Percentiles rank a stretch among this genome's conserved stretches.
These are phyloP conservation scores for Platycnemis pennipes DNA, from an alignment of 2,888 invertebrate species.

Conservation along the genomic window DNA sequence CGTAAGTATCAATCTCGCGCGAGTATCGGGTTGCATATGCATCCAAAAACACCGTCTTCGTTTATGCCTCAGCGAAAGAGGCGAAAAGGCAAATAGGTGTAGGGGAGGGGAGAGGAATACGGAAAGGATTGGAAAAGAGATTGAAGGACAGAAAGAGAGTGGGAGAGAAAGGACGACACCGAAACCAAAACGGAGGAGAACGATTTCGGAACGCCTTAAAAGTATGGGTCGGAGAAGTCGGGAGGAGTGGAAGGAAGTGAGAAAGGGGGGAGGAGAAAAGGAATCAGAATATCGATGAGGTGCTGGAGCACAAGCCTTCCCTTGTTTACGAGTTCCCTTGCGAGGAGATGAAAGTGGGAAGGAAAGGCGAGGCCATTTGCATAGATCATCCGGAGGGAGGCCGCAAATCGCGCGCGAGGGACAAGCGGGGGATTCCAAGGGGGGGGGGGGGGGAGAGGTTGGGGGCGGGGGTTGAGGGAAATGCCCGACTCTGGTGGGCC, in stretches of 20 bases:
- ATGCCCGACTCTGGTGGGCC: neutral
- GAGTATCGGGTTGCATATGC: conserved; percentile 14
- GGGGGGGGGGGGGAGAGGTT: neutral
- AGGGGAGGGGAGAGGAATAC: neutral
- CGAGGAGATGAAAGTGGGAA: conserved; percentile 27
- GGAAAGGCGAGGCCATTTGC: conserved; percentile 62
- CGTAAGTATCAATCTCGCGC: neutral
- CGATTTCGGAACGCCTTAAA: conserved; percentile 10
- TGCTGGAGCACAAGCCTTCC: conserved; percentile 47
- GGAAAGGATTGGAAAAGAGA: neutral
- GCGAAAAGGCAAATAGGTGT: neutral
- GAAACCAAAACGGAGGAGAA: neutral
- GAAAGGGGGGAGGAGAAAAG: neutral
- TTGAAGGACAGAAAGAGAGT: neutral
- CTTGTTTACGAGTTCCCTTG: conserved; percentile 55
- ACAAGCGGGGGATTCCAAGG: neutral
- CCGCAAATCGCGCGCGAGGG: conserved; percentile 58
- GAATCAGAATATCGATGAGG: conserved; percentile 64
- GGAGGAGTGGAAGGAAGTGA: neutral
- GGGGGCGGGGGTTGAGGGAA: neutral
- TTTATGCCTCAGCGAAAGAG: neutral
- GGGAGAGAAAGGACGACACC: neutral
- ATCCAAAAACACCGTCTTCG: neutral
- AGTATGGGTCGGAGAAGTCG: neutral
- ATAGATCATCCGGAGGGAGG: conserved; percentile 57